These are phyloP conservation scores for Sebastes minor DNA, from an alignment of 2,797 vertebrate genomes.

Conservation along the genomic window DNA sequence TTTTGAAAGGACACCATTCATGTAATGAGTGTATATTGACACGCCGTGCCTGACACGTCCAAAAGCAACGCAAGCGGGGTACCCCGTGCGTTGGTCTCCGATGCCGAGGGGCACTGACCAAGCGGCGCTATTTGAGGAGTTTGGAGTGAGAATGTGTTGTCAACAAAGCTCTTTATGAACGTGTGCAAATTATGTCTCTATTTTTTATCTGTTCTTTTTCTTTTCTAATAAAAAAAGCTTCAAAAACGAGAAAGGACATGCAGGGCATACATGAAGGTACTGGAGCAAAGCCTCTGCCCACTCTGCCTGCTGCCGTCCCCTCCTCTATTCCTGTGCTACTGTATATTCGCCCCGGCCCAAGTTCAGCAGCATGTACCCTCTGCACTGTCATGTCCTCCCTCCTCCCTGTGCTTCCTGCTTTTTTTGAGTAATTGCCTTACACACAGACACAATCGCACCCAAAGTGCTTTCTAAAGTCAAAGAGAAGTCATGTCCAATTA, in stretches of 20 bases:
- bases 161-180: conserved; percentile 50
- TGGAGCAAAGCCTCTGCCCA: conserved; percentile 86
- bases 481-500: conserved; percentile 62
- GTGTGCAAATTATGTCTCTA: conserved; percentile 78
- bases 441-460: conserved; percentile 53
- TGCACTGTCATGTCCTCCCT: conserved; percentile 71
- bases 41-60: too few relatives aligned
- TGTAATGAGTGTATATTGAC: too few relatives aligned
- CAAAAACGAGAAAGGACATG: conserved; percentile 99
- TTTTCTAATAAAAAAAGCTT: conserved; percentile 92
- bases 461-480: conserved; percentile 62
- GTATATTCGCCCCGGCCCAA: conserved; percentile 69
- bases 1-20: too few relatives aligned
- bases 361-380: conserved; percentile 85
- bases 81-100: too few relatives aligned
- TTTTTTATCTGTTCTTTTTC: conserved; percentile 79
- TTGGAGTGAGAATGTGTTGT: background rate
- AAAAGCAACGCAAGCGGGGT: too few relatives aligned
- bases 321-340: conserved; percentile 78
- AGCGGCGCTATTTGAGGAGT: too few relatives aligned
- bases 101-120: too few relatives aligned
- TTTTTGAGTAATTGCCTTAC: conserved; percentile 81
- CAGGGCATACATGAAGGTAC: conserved; percentile 99
- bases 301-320: conserved; percentile 83
- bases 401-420: conserved; percentile 80